Percentiles rank a stretch among this genome's conserved stretches.
phyloP scores from a whole-genome alignment of 2,888 invertebrate genomes.

The Apamea sordens region DNA sequence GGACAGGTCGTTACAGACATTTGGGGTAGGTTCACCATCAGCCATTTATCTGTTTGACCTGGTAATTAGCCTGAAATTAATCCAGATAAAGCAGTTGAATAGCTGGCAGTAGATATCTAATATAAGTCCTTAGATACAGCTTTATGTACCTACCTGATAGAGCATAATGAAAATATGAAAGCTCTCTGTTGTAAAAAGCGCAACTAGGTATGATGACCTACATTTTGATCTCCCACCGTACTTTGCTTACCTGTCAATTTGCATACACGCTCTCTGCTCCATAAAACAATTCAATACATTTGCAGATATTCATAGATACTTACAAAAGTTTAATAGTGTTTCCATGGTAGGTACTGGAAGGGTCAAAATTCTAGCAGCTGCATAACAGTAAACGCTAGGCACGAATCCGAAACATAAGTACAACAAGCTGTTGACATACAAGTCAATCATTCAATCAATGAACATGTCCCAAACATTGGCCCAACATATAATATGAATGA shows the following conservation, averaged over 20 bases:
- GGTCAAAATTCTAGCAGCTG: background rate
- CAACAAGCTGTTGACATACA: background rate
- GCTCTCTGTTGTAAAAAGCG: background rate
- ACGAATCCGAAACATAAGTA: background rate
- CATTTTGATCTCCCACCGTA: background rate
- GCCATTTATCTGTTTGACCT: background rate
- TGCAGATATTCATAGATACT: background rate
- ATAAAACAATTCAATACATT: background rate
- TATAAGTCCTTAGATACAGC: background rate
- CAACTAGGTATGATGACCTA: background rate
- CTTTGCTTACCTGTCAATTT: background rate
- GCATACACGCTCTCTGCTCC: no score
- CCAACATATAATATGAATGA: slow-evolving; percentile 32
- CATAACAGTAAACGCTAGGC: background rate
- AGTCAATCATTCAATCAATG: slow-evolving; percentile 15
- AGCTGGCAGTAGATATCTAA: background rate
- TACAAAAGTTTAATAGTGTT: background rate
- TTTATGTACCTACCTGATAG: background rate
- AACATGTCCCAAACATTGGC: slow-evolving; percentile 22
- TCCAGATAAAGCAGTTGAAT: background rate
- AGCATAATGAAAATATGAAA: background rate
- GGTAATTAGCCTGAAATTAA: background rate
- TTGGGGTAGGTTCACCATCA: slow-evolving; percentile 14
- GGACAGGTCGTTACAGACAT: slow-evolving; percentile 6
- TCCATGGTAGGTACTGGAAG: background rate